Percentiles rank a stretch among this genome's conserved stretches.
These are phyloP conservation scores for Pollimyrus isidori DNA, from an alignment of 2,113 vertebrate genomes.

Conservation along the genomic window DNA sequence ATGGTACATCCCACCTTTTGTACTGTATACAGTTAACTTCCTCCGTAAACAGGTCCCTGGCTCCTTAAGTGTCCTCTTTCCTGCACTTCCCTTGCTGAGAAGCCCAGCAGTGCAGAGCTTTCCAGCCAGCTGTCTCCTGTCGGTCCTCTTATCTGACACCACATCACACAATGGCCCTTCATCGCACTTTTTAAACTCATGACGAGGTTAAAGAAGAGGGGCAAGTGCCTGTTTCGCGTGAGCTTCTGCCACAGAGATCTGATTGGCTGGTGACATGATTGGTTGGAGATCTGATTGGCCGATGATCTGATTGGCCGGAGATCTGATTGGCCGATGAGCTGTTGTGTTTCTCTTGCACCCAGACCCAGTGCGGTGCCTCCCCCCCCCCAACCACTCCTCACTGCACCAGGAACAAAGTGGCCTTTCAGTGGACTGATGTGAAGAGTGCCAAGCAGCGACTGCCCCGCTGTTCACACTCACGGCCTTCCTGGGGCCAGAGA, in stretches of 20 bases:
- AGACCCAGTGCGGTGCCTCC: not conserved
- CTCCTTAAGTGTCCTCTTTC: not conserved
- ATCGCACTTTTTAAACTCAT: not conserved
- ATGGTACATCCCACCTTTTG: not conserved
- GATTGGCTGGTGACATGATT: not conserved
- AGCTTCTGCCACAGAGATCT: not conserved
- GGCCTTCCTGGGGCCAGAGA: not conserved
- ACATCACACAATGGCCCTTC: not conserved
- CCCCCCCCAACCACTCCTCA: not conserved
- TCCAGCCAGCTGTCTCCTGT: not conserved
- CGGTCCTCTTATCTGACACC: not conserved
- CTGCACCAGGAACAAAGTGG: not conserved
- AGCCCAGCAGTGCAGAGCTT: not conserved
- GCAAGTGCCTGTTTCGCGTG: not conserved
- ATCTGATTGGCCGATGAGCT: not conserved
- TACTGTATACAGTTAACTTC: not conserved
- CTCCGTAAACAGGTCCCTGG: not conserved
- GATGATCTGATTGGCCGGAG: not conserved
- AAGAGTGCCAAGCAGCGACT: slow-evolving; percentile 15
- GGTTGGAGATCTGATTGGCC: not conserved
- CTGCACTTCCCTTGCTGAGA: not conserved
- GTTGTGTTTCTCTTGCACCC: not conserved
- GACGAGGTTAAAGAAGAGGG: not conserved
- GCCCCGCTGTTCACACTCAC: not conserved
- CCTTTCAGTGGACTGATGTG: slow-evolving; percentile 6